phyloP scores from a whole-genome alignment of 1,140 invertebrate species.

The Ostrea edulis region DNA sequence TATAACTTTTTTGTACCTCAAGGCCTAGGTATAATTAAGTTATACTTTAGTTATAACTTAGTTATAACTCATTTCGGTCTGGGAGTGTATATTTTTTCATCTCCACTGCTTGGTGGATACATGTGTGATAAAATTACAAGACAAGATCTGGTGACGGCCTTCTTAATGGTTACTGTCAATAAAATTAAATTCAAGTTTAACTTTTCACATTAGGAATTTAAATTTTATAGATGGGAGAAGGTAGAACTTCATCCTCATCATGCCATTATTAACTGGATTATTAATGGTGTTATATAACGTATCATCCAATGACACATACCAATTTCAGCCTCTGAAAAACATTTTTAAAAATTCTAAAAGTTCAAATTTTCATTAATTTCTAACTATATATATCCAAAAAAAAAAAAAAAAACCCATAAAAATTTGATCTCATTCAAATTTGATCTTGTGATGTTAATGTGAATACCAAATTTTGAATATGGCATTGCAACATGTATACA shows the following conservation, averaged over 20 bases:
- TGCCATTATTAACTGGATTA: neutral
- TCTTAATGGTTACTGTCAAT: conserved; percentile 34
- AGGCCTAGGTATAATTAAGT: too few species aligned
- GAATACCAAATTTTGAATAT: neutral
- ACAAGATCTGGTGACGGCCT: conserved; percentile 23
- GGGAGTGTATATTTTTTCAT: conserved; percentile 5
- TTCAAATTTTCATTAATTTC: conserved; percentile 9
- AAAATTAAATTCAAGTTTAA: conserved; percentile 37
- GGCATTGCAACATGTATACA: neutral
- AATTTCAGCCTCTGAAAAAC: neutral
- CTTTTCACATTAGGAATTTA: conserved; percentile 22
- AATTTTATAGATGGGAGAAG: conserved; percentile 7
- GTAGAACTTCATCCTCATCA: conserved; percentile 14
- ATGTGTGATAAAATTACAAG: conserved; percentile 21
- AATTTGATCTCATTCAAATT: conserved; percentile 28
- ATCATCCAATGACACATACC: neutral
- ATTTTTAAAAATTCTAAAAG: neutral
- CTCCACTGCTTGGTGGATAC: neutral
- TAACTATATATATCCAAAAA: too few species aligned
- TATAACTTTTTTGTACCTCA: too few species aligned
- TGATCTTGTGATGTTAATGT: neutral
- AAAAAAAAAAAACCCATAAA: conserved; percentile 12
- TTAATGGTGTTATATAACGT: neutral
- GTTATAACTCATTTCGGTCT: too few species aligned
- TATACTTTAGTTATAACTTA: too few species aligned